Base-by-base conservation (phyloP, 2,888 invertebrate species). In the Ophion costatus region DNA sequence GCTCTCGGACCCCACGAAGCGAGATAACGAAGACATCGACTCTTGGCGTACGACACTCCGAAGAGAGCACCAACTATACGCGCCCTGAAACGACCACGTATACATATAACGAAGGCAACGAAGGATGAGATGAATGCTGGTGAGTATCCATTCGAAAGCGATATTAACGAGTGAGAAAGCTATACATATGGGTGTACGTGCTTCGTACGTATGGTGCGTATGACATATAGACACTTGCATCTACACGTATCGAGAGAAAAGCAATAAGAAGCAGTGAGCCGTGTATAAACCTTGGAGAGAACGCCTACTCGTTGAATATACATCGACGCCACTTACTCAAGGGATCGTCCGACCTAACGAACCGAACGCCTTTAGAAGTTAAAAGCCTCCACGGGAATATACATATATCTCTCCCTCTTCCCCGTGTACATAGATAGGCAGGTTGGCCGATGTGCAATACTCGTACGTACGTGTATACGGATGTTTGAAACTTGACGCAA, bases 21-120 rank as follows among this genome's bases (percentile, higher is more conserved):
- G 88, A 88, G 89, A 89, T 89, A 89, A 89, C 88, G 88, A 89
- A 89, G 89, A 88, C 89, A 88, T 89, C 88, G 87, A 83, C 78
- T 85, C 80, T 80, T 73, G 82, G 85, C 85, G 85, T 85, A 82
- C 85, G 85, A 85, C 87, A 84, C 80, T 71, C 63, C 71, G 83
- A 71, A 84, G 80, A 82, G 81, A 80, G 82, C 75, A 56, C 24
- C 64, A 71, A 56, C 63, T 29, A 61, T 22, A 77, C 59, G 82
- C 38, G 76, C 82, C 66, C 75, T 80, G 80, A 82, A 80, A 80
- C 78, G 75, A 78, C 63, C 38, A 63, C 64, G 73, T 63, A 71
- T 33, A 64, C 22, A 56, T 56, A 64, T 66, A 70, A n/a, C n/a
- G 78, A 61, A 71, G 75, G 61, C 66, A 76, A 45, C 9, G 70